Percentiles rank a stretch among this genome's conserved stretches.
Evolutionary conservation across 2,113 vertebrate genomes (phyloP).

Genomic region (Plecturocebus donacophilus): DNA sequence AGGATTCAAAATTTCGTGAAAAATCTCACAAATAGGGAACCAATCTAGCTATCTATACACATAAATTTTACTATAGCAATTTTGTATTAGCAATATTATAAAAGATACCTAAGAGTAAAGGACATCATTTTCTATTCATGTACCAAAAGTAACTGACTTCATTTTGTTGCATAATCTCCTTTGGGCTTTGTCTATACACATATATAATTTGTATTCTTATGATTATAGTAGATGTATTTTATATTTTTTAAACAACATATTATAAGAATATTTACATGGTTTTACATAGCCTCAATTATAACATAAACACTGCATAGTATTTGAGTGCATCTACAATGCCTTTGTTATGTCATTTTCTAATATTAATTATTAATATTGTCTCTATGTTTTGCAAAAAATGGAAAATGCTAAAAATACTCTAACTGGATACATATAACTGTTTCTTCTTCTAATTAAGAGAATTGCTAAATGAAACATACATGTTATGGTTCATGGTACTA

Average conservation of each 20-base stretch:
- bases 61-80: background rate
- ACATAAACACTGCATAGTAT: background rate
- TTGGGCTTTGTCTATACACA: background rate
- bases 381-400: background rate
- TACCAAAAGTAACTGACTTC: background rate
- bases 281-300: background rate
- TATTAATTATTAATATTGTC: background rate
- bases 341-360: slow-evolving; percentile 6
- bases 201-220: background rate
- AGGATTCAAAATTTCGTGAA: slow-evolving; percentile 17
- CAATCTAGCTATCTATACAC: background rate
- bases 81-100: background rate
- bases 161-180: background rate
- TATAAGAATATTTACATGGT: background rate
- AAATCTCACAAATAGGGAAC: background rate
- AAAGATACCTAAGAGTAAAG: background rate
- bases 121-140: background rate
- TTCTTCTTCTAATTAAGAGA: background rate
- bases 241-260: background rate
- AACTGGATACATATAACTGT: background rate
- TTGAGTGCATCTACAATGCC: background rate
- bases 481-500: background rate
- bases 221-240: background rate
- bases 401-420: background rate
- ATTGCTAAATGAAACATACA: background rate